A percentile compares a stretch with the other conserved stretches of the same genome.
Evolutionary conservation across 92 coral and sea anemone species (phyloP).

Genomic region (Chrysogorgia sp.): DNA sequence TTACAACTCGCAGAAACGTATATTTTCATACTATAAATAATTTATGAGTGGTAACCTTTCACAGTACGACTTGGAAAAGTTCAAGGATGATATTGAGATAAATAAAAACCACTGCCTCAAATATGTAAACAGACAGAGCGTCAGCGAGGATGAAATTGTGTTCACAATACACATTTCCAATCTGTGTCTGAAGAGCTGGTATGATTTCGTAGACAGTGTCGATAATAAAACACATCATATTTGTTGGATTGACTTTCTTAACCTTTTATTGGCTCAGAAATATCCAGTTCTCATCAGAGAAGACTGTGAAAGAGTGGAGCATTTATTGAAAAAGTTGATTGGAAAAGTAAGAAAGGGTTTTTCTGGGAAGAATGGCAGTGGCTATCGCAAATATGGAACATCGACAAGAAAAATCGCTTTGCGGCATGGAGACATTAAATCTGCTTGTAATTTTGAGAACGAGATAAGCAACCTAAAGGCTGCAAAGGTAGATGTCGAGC

Average conservation of each 20-base stretch:
- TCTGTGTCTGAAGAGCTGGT: constrained; percentile 45
- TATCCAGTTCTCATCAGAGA: no score
- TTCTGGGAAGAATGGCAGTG: not conserved
- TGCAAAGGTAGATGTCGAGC: no score
- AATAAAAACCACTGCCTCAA: no score
- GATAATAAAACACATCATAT: no score
- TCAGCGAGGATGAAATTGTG: constrained; percentile 21
- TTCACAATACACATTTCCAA: constrained; percentile 16
- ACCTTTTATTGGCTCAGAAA: no score
- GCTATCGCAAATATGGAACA: not conserved
- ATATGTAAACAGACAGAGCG: constrained; percentile 16
- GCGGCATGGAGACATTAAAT: not conserved
- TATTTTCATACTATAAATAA: no score
- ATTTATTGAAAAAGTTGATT: constrained; percentile 14
- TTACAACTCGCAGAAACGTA: no score
- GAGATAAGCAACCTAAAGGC: no score
- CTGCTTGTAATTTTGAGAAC: not conserved
- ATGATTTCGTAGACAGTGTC: constrained; percentile 33
- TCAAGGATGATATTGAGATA: no score
- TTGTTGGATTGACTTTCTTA: no score
- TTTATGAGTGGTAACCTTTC: no score
- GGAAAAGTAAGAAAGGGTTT: constrained; percentile 28
- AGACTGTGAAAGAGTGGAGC: constrained; percentile 44
- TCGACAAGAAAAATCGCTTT: constrained; percentile 3
- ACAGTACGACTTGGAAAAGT: no score